Conservation (phyloP, 2,797 vertebrate genomes). For the Tragopan temminckii region DNA sequence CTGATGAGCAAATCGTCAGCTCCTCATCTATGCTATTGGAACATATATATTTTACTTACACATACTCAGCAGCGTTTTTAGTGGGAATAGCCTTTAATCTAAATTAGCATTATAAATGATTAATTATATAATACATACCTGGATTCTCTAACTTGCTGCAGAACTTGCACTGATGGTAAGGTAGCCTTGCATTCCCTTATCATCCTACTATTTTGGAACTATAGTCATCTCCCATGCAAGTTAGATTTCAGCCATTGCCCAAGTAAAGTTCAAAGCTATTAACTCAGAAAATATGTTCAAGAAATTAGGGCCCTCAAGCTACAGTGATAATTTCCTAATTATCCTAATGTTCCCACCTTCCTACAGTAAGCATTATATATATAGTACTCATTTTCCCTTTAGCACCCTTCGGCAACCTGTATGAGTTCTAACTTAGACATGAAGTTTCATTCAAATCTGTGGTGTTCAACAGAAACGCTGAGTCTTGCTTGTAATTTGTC, state of each 20-base stretch:
- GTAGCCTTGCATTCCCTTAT: background rate
- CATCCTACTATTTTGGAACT: background rate
- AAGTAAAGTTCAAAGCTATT: conserved; percentile 21
- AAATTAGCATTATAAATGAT: background rate
- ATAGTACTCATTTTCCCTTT: background rate
- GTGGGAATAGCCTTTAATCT: background rate
- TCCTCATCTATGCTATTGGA: background rate
- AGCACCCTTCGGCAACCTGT: background rate
- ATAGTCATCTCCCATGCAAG: background rate
- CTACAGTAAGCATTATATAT: background rate
- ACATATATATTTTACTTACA: background rate
- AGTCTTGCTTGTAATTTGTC: background rate
- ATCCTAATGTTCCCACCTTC: background rate
- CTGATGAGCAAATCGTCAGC: background rate
- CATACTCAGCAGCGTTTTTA: background rate
- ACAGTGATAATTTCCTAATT: background rate
- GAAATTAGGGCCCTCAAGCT: background rate
- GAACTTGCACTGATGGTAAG: background rate
- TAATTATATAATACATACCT: background rate
- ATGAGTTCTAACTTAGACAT: background rate
- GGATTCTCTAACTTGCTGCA: background rate
- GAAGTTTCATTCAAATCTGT: background rate
- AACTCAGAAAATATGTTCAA: background rate
- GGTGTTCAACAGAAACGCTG: background rate
- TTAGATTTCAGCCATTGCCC: background rate